Base-by-base conservation (phyloP, 1,140 invertebrate species). In the Pseudoatta argentina region DNA sequence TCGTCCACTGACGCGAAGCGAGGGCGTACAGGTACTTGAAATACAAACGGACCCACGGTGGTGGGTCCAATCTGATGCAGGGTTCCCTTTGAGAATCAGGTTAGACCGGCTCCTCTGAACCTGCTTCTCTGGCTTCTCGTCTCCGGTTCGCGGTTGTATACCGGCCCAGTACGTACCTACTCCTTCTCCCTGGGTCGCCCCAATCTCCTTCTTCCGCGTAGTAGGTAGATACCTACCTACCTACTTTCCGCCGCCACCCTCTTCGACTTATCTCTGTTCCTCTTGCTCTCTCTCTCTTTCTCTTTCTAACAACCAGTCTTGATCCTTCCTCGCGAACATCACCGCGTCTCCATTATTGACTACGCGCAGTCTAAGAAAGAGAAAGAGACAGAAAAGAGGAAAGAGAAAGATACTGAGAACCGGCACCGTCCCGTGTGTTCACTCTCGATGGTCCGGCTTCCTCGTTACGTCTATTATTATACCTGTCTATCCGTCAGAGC, bases 21-120 rank as follows among this genome's bases (percentile, higher is more conserved):
- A 94, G 94, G 93, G 92, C 92, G 93, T 93, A 88, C 92, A 92
- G 92, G 93, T 94, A 94, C 94, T 94, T 95, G 94, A 94, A 94
- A 95, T 94, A 94, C 94, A 95, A 94, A 94, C 93, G 93, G 93
- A 94, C 92, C 92, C 86, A 91, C 91, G 89, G 91, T 89, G 93
- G 93, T 94, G 94, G 93, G 94, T 94, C 94, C 93, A 94, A 94
- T 94, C 93, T 93, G 93, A 94, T 93, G 90, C 88, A 88, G 93
- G 93, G 93, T 94, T 94, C 92, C 92, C 93, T 94, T 94, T 93
- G 90, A 93, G 94, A 95, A 95, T 95, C 95, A 95, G 95, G 95
- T 95, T 95, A 95, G 94, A 95, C 95, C 95, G 95, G 95, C 95
- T 69, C 66, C 66, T 69, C 66, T 93, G 94, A 95, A 95, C 95